phyloP scores from a whole-genome alignment of 2,113 vertebrate species.

The Psilopogon haemacephalus region DNA sequence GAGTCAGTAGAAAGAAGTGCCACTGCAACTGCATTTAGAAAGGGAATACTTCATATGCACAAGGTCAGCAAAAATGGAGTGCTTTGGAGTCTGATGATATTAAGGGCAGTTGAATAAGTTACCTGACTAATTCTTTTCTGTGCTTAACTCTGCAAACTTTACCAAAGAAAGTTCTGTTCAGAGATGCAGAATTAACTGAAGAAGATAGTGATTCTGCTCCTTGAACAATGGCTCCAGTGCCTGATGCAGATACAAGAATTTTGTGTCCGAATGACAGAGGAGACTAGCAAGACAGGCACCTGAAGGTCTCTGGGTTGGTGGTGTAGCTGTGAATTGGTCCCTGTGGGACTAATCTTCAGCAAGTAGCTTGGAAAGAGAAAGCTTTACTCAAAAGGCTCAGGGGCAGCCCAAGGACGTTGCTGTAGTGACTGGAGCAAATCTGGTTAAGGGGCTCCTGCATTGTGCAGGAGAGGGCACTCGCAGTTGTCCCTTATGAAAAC shows the following conservation, averaged over 20 bases:
- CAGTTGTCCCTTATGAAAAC: background rate
- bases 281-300: background rate
- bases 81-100: background rate
- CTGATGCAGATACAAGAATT: background rate
- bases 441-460: background rate
- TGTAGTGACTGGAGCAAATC: background rate
- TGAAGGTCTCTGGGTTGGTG: background rate
- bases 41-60: background rate
- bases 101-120: background rate
- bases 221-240: background rate
- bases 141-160: background rate
- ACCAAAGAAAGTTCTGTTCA: background rate
- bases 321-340: constrained; percentile 40
- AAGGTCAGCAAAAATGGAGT: background rate
- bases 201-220: background rate
- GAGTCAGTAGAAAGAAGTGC: background rate
- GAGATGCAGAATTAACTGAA: background rate
- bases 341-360: constrained; percentile 44
- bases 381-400: background rate
- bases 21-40: background rate
- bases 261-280: rapidly evolving
- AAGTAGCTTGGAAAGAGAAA: background rate
- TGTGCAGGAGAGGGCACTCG: background rate
- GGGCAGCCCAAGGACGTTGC: constrained; percentile 33
- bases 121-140: background rate